A percentile compares a stretch with the other conserved stretches of the same genome.
Evolutionary conservation across 2,113 vertebrate genomes (phyloP).

Genomic region (Polyodon spathula): DNA sequence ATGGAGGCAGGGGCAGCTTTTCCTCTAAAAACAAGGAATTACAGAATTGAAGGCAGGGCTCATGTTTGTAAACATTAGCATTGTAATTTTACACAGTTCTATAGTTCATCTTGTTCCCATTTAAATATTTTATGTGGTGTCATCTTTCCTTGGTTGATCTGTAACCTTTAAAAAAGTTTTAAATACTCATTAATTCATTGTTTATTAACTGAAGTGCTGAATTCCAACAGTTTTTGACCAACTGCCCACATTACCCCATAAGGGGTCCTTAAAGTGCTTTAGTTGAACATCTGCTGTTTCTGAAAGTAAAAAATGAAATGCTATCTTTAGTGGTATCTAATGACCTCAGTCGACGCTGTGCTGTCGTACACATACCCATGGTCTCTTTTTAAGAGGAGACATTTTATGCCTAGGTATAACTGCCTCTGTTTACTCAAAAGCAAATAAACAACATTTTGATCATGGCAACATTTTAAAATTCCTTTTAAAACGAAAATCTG

Average conservation of each 20-base stretch:
- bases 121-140: neutral
- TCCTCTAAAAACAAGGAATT: too few species aligned
- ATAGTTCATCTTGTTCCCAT: neutral
- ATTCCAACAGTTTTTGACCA: slow-evolving; percentile 12
- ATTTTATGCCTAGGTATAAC: too few species aligned
- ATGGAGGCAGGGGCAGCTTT: too few species aligned
- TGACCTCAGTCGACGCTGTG: slow-evolving; percentile 12
- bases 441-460: too few species aligned
- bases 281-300: slow-evolving; percentile 14
- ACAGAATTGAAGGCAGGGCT: too few species aligned
- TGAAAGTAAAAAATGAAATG: slow-evolving; percentile 4
- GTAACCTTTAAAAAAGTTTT: slow-evolving; percentile 20
- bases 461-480: too few species aligned
- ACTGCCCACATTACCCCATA: slow-evolving; percentile 5
- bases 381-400: too few species aligned
- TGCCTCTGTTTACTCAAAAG: too few species aligned
- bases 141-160: slow-evolving; percentile 4
- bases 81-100: too few species aligned
- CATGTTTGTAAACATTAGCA: too few species aligned
- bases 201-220: slow-evolving; percentile 13
- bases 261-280: slow-evolving; percentile 11
- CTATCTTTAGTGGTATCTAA: slow-evolving; percentile 7
- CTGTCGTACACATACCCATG: neutral
- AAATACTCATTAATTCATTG: slow-evolving; percentile 28
- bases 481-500: too few species aligned